These are phyloP conservation scores for Gerosis bhagava DNA, from an alignment of 2,888 invertebrate genomes.

Conservation along the genomic window DNA sequence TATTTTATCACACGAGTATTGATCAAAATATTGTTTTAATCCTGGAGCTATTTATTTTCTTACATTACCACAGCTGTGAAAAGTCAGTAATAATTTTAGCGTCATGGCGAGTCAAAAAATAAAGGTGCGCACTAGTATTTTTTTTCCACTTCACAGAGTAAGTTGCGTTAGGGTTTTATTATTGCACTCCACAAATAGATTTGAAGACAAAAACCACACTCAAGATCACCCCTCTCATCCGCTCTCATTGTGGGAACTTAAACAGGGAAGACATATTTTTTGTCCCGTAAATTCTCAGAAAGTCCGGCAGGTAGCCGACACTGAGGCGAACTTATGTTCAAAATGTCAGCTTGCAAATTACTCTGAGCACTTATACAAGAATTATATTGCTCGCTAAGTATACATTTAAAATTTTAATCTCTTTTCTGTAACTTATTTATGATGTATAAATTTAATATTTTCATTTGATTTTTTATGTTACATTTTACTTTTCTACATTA, in stretches of 20 bases:
- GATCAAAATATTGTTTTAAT: too few species aligned
- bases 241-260: slow-evolving; percentile 70
- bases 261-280: slow-evolving; percentile 62
- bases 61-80: not conserved
- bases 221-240: slow-evolving; percentile 68
- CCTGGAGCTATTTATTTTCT: too few species aligned
- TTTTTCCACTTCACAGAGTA: slow-evolving; percentile 29
- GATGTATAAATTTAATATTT: too few species aligned
- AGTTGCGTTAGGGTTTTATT: slow-evolving; percentile 63
- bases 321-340: slow-evolving; percentile 45
- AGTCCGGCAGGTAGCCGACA: slow-evolving; percentile 60
- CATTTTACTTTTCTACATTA: too few species aligned
- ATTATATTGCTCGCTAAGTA: not conserved
- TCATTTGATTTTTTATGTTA: too few species aligned
- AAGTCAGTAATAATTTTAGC: not conserved
- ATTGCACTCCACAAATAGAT: slow-evolving; percentile 69
- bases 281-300: slow-evolving; percentile 59
- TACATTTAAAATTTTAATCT: not conserved
- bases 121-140: slow-evolving; percentile 2
- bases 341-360: slow-evolving; percentile 38
- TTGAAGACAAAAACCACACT: slow-evolving; percentile 73
- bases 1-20: too few species aligned
- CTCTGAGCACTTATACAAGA: not conserved
- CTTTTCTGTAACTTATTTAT: too few species aligned
- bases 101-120: not conserved